A percentile compares a stretch with the other conserved stretches of the same genome.
Conservation (phyloP, 2,113 vertebrate genomes). For the Agapornis roseicollis region DNA sequence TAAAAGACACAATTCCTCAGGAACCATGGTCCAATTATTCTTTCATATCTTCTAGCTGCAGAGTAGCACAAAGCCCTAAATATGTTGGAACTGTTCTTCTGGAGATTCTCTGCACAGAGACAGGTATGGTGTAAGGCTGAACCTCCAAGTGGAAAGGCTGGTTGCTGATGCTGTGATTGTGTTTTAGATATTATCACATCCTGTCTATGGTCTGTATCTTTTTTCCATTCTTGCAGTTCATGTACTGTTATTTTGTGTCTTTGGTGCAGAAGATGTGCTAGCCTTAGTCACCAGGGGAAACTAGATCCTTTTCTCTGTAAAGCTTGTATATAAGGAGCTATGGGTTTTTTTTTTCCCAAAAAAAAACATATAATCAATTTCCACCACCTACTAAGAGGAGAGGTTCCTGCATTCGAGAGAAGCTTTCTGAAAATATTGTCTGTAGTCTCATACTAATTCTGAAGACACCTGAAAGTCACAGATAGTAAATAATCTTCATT, state of each 20-base stretch:
- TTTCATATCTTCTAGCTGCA: neutral
- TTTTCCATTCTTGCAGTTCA: neutral
- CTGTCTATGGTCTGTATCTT: fast-evolving
- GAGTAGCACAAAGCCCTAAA: neutral
- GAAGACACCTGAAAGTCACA: neutral
- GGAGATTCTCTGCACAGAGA: neutral
- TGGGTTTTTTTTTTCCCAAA: neutral
- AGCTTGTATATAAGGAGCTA: neutral
- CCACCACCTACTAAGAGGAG: neutral
- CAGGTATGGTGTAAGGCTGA: neutral
- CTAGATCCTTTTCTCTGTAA: neutral
- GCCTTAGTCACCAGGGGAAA: neutral
- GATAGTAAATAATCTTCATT: neutral
- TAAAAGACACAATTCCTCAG: neutral
- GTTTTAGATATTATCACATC: neutral
- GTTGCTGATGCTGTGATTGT: neutral
- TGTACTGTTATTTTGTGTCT: neutral
- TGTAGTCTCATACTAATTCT: neutral
- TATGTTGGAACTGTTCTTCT: neutral
- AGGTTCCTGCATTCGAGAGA: neutral
- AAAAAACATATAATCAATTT: neutral
- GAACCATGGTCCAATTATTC: neutral
- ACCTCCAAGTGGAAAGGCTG: neutral
- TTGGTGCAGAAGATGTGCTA: neutral
- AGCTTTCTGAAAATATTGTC: neutral